phyloP scores from a whole-genome alignment of 2,888 invertebrate genomes.

The Zygogramma bicolorata region DNA sequence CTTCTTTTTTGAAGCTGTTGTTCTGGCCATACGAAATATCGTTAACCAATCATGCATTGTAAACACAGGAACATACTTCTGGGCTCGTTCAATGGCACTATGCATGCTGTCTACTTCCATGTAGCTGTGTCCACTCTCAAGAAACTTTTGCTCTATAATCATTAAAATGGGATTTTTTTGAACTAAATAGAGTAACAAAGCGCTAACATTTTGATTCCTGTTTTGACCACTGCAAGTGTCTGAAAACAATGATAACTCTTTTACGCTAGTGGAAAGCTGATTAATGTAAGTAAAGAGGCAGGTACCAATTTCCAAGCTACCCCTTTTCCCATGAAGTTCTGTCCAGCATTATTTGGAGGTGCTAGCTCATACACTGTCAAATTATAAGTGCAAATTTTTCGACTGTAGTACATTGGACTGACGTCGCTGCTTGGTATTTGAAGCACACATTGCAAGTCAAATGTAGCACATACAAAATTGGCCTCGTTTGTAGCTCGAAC shows the following conservation, averaged over 20 bases:
- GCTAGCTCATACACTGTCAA: conserved; percentile 47
- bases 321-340: conserved; percentile 3
- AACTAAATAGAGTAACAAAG: neutral
- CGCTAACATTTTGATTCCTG: conserved; percentile 2
- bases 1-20: neutral
- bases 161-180: neutral
- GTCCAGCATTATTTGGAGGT: conserved; percentile 45
- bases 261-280: conserved; percentile 20
- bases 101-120: conserved; percentile 34
- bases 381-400: conserved; percentile 20
- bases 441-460: conserved; percentile 55
- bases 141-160: neutral
- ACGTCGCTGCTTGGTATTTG: conserved; percentile 55
- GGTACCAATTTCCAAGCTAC: conserved; percentile 50
- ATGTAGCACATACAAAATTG: conserved; percentile 50
- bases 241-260: conserved; percentile 29
- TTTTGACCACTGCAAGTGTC: conserved; percentile 51
- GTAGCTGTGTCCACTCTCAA: neutral
- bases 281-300: neutral
- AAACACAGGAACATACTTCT: conserved; percentile 33
- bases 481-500: conserved; percentile 39
- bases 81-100: conserved; percentile 41
- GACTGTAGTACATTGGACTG: conserved; percentile 47
- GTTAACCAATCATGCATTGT: conserved; percentile 13
- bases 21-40: neutral